Percentiles rank a stretch among this genome's conserved stretches.
Evolutionary conservation across 2,888 invertebrate species (phyloP).

Genomic region (Archips xylosteana): DNA sequence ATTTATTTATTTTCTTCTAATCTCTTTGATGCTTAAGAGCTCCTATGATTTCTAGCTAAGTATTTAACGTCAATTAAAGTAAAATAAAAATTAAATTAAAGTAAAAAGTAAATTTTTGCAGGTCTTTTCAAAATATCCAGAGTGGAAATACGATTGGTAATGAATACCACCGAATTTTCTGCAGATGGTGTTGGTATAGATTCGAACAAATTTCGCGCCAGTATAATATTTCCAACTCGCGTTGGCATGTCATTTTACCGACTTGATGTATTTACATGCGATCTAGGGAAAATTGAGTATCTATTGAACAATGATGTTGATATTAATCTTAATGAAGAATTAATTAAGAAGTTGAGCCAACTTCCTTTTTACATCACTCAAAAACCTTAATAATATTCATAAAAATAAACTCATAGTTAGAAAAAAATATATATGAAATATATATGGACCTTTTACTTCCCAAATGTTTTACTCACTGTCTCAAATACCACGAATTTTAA

Average conservation of each 20-base stretch:
- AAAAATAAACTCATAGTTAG: not conserved
- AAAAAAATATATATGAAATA: not conserved
- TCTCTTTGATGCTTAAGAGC: too few relatives aligned
- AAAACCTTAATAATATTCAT: not conserved
- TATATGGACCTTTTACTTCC: too few relatives aligned
- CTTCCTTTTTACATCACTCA: constrained; percentile 6
- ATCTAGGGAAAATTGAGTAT: not conserved
- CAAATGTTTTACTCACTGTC: too few relatives aligned
- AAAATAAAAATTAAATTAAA: too few relatives aligned
- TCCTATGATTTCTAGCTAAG: too few relatives aligned
- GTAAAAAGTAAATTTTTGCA: too few relatives aligned
- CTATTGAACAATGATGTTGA: not conserved
- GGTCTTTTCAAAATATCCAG: constrained; percentile 53
- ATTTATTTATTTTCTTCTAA: not conserved
- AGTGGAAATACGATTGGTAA: constrained; percentile 66
- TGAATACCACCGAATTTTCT: constrained; percentile 68
- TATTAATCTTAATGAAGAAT: not conserved
- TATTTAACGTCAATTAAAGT: not conserved
- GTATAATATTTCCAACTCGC: constrained; percentile 62
- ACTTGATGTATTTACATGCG: constrained; percentile 65
- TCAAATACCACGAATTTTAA: too few relatives aligned
- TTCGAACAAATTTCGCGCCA: constrained; percentile 58
- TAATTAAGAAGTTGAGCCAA: not conserved
- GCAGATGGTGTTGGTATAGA: constrained; percentile 68
- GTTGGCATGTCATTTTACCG: constrained; percentile 61